These are phyloP conservation scores for Dryobota labecula DNA, from an alignment of 2,888 invertebrate genomes.

Conservation along the genomic window DNA sequence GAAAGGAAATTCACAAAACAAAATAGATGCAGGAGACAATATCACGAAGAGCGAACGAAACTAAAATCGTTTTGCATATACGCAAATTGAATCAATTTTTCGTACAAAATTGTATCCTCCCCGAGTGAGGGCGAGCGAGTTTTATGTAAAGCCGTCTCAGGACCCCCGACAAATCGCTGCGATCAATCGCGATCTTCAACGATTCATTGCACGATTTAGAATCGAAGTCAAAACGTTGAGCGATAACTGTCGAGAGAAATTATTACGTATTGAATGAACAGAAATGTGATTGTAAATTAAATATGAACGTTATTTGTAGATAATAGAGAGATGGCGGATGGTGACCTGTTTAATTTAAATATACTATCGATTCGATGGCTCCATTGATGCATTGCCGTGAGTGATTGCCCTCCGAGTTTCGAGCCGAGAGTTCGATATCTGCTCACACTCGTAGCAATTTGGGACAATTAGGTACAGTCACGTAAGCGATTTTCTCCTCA, in stretches of 20 bases:
- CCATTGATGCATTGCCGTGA: slow-evolving; percentile 4
- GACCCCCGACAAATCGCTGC: slow-evolving; percentile 71
- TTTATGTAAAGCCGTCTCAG: slow-evolving; percentile 68
- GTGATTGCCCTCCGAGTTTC: neutral
- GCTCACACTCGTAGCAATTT: neutral
- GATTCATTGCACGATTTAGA: slow-evolving; percentile 66
- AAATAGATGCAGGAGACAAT: slow-evolving; percentile 60
- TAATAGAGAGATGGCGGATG: slow-evolving; percentile 3
- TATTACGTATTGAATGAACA: slow-evolving; percentile 56
- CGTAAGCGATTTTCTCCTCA: neutral
- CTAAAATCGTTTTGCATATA: slow-evolving; percentile 81
- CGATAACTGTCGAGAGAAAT: slow-evolving; percentile 57
- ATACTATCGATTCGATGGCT: slow-evolving; percentile 15
- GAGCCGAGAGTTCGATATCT: neutral
- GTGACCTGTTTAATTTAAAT: slow-evolving; percentile 14
- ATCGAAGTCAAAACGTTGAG: slow-evolving; percentile 63
- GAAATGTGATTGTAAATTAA: slow-evolving; percentile 47
- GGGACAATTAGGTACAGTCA: neutral
- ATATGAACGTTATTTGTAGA: slow-evolving; percentile 35
- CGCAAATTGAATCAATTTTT: slow-evolving; percentile 86
- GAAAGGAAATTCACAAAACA: slow-evolving; percentile 43
- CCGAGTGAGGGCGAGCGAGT: slow-evolving; percentile 53
- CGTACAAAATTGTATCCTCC: slow-evolving; percentile 80
- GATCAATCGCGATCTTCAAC: slow-evolving; percentile 68
- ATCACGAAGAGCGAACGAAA: slow-evolving; percentile 57